Evolutionary conservation across 2,888 invertebrate genomes (phyloP), one percentile per base, ranked within the genome.

Genomic region (Tanypteryx hageni): DNA sequence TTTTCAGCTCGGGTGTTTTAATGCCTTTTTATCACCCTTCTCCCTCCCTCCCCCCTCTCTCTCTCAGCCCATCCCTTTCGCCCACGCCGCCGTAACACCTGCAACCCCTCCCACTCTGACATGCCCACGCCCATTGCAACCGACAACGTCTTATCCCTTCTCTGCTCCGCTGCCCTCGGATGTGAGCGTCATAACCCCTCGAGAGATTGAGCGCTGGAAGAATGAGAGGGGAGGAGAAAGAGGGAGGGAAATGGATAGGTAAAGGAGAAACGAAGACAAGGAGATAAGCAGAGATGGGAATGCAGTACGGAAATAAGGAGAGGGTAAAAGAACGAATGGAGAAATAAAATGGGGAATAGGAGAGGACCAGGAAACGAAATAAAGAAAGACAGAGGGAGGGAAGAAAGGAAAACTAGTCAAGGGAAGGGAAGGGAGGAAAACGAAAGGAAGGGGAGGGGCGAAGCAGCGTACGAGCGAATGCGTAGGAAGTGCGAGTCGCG

Each of bases 71-170:
- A 68, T 22, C 68, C 68, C 10, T 8, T n/a, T 68, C 68, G 68
- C 68, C 68, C n/a, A 68, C 68, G 68, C n/a, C 68, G n/a, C 22
- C n/a, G n/a, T 22, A 68, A 68, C 68, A 68, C 68, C 68, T 68
- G 68, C 68, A 68, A 68, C 18, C 68, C 68, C 68, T 68, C 22
- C 68, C n/a, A n/a, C n/a, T 18, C 8, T 16, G 64, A 16, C 64
- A 14, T 64, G 64, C 14, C 68, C 18, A 68, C 68, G 68, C 68
- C 68, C 68, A 68, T 68, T 68, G 68, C 68, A 64, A 64, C 64
- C 64, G 64, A 64, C 14, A 68, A 18, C 22, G n/a, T 68, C 68
- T 68, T 44, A 44, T 44, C 44, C 44, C 44, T n/a, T 68, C 64
- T 64, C n/a, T n/a, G 64, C n/a, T 64, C 64, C 64, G 68, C 68